Conservation (phyloP, 2,888 invertebrate species). For the Drosophila gaucha region DNA sequence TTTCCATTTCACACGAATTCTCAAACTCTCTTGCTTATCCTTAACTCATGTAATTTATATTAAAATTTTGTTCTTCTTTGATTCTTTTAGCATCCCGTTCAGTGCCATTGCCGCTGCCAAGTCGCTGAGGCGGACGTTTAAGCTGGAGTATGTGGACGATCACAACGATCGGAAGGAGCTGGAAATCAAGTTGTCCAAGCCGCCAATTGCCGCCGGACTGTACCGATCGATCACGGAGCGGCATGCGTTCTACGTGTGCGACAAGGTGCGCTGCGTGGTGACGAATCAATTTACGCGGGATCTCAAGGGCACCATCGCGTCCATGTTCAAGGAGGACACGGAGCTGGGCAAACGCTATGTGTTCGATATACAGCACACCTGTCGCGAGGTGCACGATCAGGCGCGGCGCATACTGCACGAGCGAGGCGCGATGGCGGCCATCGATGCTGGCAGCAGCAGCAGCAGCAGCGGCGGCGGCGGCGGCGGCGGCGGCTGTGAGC, state of each 20-base stretch:
- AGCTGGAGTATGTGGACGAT: slow-evolving; percentile 90
- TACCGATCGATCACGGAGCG: slow-evolving; percentile 95
- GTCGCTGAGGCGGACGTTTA: slow-evolving; percentile 90
- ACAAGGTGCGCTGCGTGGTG: slow-evolving; percentile 94
- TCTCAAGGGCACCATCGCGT: slow-evolving; percentile 94
- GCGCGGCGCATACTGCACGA: slow-evolving; percentile 91
- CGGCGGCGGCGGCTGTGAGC: slow-evolving; percentile 25
- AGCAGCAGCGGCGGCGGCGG: slow-evolving; percentile 24
- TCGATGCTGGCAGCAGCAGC: slow-evolving; percentile 38
- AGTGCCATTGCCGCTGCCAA: slow-evolving; percentile 92
- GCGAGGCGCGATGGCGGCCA: slow-evolving; percentile 75
- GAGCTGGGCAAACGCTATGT: slow-evolving; percentile 95
- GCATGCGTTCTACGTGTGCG: slow-evolving; percentile 96
- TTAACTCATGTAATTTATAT: too few relatives aligned
- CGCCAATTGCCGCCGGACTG: slow-evolving; percentile 92
- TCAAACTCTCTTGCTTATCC: too few relatives aligned
- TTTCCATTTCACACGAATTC: too few relatives aligned
- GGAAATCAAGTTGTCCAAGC: slow-evolving; percentile 92
- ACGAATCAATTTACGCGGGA: slow-evolving; percentile 95
- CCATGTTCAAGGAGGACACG: slow-evolving; percentile 95
- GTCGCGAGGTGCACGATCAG: slow-evolving; percentile 95
- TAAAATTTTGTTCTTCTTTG: too few relatives aligned
- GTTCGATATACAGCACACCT: slow-evolving; percentile 95
- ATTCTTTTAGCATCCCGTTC: slow-evolving; percentile 89
- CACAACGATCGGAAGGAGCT: slow-evolving; percentile 88